Evolutionary conservation across 2,797 vertebrate genomes (phyloP).

Genomic region (Fistularia commersonii): DNA sequence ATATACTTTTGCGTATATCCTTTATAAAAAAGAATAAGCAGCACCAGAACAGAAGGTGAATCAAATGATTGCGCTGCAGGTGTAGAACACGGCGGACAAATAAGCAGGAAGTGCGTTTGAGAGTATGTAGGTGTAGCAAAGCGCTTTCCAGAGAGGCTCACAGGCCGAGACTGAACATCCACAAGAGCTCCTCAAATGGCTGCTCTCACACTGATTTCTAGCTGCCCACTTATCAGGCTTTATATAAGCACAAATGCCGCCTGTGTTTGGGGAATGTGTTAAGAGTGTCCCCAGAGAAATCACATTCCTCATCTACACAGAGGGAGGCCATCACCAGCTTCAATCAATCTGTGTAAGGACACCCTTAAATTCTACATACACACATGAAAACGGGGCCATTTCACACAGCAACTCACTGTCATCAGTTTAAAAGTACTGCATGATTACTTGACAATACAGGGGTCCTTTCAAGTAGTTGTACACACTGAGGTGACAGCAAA

Average conservation of each 20-base stretch:
- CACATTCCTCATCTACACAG: constrained; percentile 54
- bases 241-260: constrained; percentile 56
- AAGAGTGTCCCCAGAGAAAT: constrained; percentile 29
- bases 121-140: constrained; percentile 58
- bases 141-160: constrained; percentile 42
- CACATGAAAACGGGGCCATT: not conserved
- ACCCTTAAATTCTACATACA: constrained; percentile 46
- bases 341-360: constrained; percentile 42
- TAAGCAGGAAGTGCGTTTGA: constrained; percentile 49
- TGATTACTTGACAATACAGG: too few species aligned
- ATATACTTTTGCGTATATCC: too few species aligned
- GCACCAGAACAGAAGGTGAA: constrained; percentile 16
- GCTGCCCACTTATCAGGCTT: constrained; percentile 65
- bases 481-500: too few species aligned
- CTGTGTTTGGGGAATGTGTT: constrained; percentile 7
- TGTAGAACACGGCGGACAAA: constrained; percentile 53
- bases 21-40: not conserved
- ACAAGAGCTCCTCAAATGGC: constrained; percentile 60
- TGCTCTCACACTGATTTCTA: constrained; percentile 49
- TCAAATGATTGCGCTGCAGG: constrained; percentile 34
- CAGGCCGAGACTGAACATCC: constrained; percentile 47
- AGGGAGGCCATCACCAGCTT: constrained; percentile 51
- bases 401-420: not conserved
- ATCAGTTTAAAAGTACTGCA: not conserved
- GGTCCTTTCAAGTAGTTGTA: too few species aligned